Conservation (phyloP, 2,797 vertebrate genomes). For the Pseudomugil gertrudae region DNA sequence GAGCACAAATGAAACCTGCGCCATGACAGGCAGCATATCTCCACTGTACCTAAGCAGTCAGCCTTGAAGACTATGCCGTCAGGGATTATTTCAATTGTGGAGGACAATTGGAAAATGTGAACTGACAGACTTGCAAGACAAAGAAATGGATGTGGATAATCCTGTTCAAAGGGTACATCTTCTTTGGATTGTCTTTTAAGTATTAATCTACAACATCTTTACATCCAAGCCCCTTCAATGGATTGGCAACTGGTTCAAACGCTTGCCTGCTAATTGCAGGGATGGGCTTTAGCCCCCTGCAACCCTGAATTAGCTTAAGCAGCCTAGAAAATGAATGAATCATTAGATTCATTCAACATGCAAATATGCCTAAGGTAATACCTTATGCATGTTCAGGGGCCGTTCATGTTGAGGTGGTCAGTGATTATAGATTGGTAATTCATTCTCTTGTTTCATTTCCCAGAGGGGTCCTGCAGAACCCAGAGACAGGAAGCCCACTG, state of each 20-base stretch:
- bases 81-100: slow-evolving; percentile 60
- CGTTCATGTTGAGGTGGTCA: slow-evolving; percentile 27
- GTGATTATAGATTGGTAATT: slow-evolving; percentile 58
- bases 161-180: slow-evolving; percentile 6
- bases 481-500: slow-evolving; percentile 44
- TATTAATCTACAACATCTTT: slow-evolving; percentile 26
- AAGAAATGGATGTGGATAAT: slow-evolving; percentile 35
- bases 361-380: slow-evolving; percentile 34
- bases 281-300: too few relatives aligned
- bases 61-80: slow-evolving; percentile 59
- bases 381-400: slow-evolving; percentile 33
- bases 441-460: slow-evolving; percentile 64
- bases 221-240: slow-evolving; percentile 8
- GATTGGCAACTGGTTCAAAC: too few relatives aligned
- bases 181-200: slow-evolving; percentile 33
- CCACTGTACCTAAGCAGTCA: slow-evolving; percentile 62
- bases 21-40: slow-evolving; percentile 62
- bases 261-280: too few relatives aligned
- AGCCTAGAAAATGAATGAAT: background rate
- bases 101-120: slow-evolving; percentile 50
- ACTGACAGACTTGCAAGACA: slow-evolving; percentile 52
- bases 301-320: too few relatives aligned
- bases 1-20: slow-evolving; percentile 64
- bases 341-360: slow-evolving; percentile 32
- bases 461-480: slow-evolving; percentile 37